phyloP scores from a whole-genome alignment of 1,140 invertebrate species.

The Drosophila obscura region DNA sequence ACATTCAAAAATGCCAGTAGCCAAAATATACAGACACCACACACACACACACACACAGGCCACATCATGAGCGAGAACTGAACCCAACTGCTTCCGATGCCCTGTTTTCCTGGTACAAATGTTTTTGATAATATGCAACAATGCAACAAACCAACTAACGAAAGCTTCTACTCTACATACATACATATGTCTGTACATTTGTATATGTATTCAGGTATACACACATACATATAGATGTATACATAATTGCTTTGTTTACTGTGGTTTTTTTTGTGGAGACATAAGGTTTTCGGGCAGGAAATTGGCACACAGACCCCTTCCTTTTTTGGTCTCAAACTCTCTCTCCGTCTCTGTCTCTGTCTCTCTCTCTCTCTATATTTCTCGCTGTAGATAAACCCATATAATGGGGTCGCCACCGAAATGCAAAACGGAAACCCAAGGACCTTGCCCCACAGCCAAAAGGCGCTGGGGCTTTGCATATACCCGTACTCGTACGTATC shows the following conservation, averaged over 20 bases:
- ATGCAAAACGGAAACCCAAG: slow-evolving; percentile 46
- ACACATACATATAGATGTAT: slow-evolving; percentile 19
- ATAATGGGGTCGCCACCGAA: slow-evolving; percentile 34
- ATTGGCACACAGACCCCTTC: slow-evolving; percentile 32
- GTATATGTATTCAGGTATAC: slow-evolving; percentile 24
- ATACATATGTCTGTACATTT: slow-evolving; percentile 15
- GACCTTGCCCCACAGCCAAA: slow-evolving; percentile 45
- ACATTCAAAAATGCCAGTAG: slow-evolving; percentile 77
- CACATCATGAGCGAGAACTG: slow-evolving; percentile 1
- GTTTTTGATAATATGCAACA: slow-evolving; percentile 79
- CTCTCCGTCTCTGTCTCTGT: too few species aligned
- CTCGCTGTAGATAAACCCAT: slow-evolving; percentile 29
- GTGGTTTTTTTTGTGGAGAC: slow-evolving; percentile 1
- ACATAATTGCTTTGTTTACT: slow-evolving; percentile 51
- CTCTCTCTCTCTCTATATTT: background rate
- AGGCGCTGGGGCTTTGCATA: slow-evolving; percentile 28
- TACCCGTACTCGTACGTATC: background rate
- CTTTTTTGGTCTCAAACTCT: slow-evolving; percentile 15
- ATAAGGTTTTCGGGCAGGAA: slow-evolving; percentile 10
- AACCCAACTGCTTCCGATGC: slow-evolving; percentile 10
- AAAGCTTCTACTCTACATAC: slow-evolving; percentile 25
- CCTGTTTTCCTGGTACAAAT: slow-evolving; percentile 49
- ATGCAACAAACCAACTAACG: slow-evolving; percentile 58
- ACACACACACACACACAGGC: background rate
- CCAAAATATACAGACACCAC: slow-evolving; percentile 64